Evolutionary conservation across 2,888 invertebrate species (phyloP), one percentile per base, ranked within the genome.

Genomic region (Heliconius ethilla): DNA sequence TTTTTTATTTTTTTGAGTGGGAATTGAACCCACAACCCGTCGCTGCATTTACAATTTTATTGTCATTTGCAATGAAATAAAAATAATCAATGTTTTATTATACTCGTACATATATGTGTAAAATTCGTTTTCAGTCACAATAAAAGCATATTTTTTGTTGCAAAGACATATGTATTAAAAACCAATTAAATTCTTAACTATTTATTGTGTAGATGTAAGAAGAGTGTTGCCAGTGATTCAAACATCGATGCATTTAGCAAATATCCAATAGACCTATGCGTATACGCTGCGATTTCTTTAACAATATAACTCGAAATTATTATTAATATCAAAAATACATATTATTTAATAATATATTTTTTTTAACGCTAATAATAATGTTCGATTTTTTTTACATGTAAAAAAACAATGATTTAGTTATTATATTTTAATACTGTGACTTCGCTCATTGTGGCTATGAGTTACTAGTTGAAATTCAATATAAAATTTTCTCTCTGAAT

Each of bases 201-300:
- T 74, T 40, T 74, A 74, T 63, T 74, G 63, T 45, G 55, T 76
- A 76, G 45, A 13, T 72, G 62, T 76, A 70, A 75, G 70, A 59
- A 18, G 25, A 59, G 59, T 22, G 66, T 66, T 77, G 66, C 77
- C 77, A 74, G 77, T 77, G 74, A 77, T 74, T 74, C 22, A 74
- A 74, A 74, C 73, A 77, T 77, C 74, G 77, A 77, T 77, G 75
- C 67, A 67, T 67, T 67, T 77, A 74, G 73, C n/a, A 70, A 73
- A 74, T 74, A 74, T 62, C 62, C 77, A 67, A 77, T 77, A 77
- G 77, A 74, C 33, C 55, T 73, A 27, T 37, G n/a, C n/a, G 73
- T 67, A 40, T 55, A 29, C 66, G 67, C 40, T 77, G 77, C 72
- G 59, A 45, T 77, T 77, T 74, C 29, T 45, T 66, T 33, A 74